phyloP scores from a whole-genome alignment of 2,888 invertebrate species.

The Entomobrya multifasciata region DNA sequence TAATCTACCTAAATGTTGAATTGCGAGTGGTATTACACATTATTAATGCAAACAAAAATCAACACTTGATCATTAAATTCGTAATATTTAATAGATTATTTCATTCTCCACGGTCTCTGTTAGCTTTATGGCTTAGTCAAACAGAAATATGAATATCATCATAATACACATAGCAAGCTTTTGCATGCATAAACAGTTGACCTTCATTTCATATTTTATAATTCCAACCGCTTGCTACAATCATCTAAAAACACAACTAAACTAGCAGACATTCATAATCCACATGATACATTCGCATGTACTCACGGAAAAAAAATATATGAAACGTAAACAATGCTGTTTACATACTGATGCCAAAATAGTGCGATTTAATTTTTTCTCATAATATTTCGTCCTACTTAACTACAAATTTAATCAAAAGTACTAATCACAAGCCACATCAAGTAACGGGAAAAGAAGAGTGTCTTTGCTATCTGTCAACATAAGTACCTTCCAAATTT shows the following conservation, averaged over 20 bases:
- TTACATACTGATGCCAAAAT: no score
- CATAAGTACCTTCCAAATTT: no score
- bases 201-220: conserved; percentile 69
- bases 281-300: not conserved
- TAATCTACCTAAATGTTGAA: not conserved
- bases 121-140: conserved; percentile 7
- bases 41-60: conserved; percentile 21
- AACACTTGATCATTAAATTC: conserved; percentile 5
- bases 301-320: not conserved
- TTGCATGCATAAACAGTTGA: conserved; percentile 54
- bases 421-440: no score
- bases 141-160: not conserved
- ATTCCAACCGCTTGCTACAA: conserved; percentile 62
- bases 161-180: no score
- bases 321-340: not conserved
- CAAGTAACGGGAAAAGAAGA: no score
- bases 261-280: no score
- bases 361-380: no score
- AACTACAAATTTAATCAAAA: no score
- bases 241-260: conserved; percentile 34
- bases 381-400: no score
- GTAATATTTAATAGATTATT: not conserved
- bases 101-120: not conserved
- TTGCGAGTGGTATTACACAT: conserved; percentile 7
- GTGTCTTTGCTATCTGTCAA: no score